These are phyloP conservation scores for Ptychodera flava DNA, from an alignment of 35 echinoderm and acorn worm genomes.

Conservation along the genomic window DNA sequence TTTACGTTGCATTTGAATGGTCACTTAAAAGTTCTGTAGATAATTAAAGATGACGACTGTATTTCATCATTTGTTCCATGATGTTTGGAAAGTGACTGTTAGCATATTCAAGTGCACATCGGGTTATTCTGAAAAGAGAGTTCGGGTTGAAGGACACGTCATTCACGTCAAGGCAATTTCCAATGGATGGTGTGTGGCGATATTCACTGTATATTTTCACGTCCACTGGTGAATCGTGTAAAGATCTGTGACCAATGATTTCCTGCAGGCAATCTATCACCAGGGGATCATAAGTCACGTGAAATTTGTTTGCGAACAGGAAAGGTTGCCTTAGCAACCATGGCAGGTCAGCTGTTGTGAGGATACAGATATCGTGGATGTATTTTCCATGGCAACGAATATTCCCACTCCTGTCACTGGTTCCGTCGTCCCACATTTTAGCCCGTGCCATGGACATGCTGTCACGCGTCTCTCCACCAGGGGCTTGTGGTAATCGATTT, in stretches of 20 bases:
- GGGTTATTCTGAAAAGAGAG: not conserved
- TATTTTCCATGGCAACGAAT: not conserved
- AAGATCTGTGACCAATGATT: not conserved
- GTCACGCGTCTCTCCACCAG: slow-evolving; percentile 19
- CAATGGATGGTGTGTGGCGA: not conserved
- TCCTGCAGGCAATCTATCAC: not conserved
- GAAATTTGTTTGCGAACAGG: not conserved
- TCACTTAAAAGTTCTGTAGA: no score
- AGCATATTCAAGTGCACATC: not conserved
- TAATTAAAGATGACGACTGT: no score
- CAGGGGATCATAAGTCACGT: not conserved
- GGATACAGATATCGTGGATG: not conserved
- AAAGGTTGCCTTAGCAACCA: not conserved
- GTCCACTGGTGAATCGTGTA: not conserved
- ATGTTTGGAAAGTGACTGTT: not conserved
- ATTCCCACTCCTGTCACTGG: not conserved
- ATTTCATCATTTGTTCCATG: not conserved
- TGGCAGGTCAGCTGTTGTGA: not conserved
- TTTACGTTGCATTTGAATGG: no score
- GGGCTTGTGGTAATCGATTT: slow-evolving; percentile 29
- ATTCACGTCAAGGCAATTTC: not conserved
- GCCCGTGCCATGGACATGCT: not conserved
- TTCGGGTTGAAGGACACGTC: not conserved
- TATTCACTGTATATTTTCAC: not conserved
- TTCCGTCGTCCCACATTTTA: not conserved